These are phyloP conservation scores for Meandrina meandrites DNA, from an alignment of 92 coral and sea anemone species.

Conservation along the genomic window DNA sequence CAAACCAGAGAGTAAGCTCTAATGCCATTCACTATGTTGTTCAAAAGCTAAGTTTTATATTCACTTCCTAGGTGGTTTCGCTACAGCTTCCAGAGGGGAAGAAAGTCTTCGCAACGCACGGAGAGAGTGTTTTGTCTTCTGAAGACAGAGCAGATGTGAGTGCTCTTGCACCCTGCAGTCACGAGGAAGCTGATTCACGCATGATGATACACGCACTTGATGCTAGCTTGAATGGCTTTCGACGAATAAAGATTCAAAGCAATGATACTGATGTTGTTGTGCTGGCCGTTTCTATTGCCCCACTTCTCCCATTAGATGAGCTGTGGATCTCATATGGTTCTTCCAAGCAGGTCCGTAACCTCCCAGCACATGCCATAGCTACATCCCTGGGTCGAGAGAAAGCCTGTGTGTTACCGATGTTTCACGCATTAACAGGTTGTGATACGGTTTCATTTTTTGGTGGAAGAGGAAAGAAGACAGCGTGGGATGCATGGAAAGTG, in stretches of 20 bases:
- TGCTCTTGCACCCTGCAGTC: slow-evolving; percentile 43
- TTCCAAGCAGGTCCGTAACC: slow-evolving; percentile 30
- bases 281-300: slow-evolving; percentile 50
- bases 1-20: slow-evolving; percentile 21
- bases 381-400: slow-evolving; percentile 32
- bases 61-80: slow-evolving; percentile 35
- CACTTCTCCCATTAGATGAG: slow-evolving; percentile 36
- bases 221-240: slow-evolving; percentile 32
- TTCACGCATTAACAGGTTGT: slow-evolving; percentile 62
- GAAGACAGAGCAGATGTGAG: slow-evolving; percentile 28
- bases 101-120: slow-evolving; percentile 48
- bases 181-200: slow-evolving; percentile 65
- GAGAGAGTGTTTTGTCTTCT: slow-evolving; percentile 29
- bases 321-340: slow-evolving; percentile 58
- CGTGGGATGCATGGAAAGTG: slow-evolving; percentile 44
- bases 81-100: slow-evolving; percentile 55
- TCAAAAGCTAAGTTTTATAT: background rate
- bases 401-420: slow-evolving; percentile 49
- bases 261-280: slow-evolving; percentile 58
- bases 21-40: background rate
- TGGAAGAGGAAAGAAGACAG: slow-evolving; percentile 55
- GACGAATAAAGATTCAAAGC: slow-evolving; percentile 45
- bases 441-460: slow-evolving; percentile 65
- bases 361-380: slow-evolving; percentile 48
- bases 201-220: slow-evolving; percentile 53